Evolutionary conservation across 2,113 vertebrate species (phyloP).

Genomic region (Uropsilus gracilis): DNA sequence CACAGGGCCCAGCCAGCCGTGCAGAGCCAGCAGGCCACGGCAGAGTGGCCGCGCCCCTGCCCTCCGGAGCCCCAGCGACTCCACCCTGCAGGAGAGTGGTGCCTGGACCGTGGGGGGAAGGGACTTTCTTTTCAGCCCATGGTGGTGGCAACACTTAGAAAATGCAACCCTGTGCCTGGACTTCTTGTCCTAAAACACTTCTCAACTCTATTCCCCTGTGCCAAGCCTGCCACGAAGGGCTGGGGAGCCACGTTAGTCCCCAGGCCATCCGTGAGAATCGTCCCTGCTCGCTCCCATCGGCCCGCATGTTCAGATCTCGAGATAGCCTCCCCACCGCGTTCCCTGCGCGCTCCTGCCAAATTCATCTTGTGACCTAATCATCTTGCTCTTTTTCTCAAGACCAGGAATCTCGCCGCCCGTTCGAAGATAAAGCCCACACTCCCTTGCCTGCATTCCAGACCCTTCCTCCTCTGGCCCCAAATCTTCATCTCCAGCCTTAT

Average conservation of each 20-base stretch:
- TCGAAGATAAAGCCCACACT: slow-evolving; percentile 36
- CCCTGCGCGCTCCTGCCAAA: neutral
- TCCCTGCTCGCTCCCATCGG: neutral
- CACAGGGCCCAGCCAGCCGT: no score
- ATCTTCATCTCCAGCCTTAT: neutral
- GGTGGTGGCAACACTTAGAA: neutral
- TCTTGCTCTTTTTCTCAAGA: slow-evolving; percentile 21
- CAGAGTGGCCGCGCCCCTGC: neutral
- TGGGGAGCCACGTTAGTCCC: neutral
- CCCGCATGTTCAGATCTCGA: neutral
- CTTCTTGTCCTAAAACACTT: neutral
- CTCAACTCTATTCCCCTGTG: neutral
- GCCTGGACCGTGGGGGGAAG: neutral
- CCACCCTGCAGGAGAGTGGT: neutral
- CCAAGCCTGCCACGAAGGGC: neutral
- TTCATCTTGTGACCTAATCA: slow-evolving; percentile 45
- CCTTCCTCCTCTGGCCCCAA: neutral
- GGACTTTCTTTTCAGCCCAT: neutral
- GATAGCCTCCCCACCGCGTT: neutral
- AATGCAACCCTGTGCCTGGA: neutral
- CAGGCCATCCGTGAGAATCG: no score
- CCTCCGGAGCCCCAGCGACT: neutral
- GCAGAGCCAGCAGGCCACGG: neutral
- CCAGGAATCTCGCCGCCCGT: slow-evolving; percentile 25
- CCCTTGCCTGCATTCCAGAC: slow-evolving; percentile 27